phyloP scores from a whole-genome alignment of 2,888 invertebrate species.

The Dione vanillae region DNA sequence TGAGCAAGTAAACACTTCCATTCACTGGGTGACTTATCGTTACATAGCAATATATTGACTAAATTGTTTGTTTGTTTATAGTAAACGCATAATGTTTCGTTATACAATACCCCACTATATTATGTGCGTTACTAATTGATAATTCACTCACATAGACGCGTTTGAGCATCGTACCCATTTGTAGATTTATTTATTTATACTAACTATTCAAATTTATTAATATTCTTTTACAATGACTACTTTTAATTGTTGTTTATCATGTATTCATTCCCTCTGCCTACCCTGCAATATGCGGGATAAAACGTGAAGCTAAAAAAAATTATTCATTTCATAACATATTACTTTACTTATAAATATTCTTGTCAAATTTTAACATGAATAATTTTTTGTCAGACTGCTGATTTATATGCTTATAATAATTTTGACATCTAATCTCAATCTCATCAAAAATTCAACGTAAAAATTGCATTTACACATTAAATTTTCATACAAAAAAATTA shows the following conservation, averaged over 20 bases:
- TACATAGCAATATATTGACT: constrained; percentile 40
- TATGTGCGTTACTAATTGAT: background rate
- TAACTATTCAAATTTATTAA: background rate
- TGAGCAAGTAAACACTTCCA: constrained; percentile 34
- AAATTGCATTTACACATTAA: too few species aligned
- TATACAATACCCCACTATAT: constrained; percentile 4
- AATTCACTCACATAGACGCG: background rate
- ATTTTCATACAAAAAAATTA: too few species aligned
- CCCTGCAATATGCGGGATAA: too few species aligned
- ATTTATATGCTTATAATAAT: too few species aligned
- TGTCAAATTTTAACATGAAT: too few species aligned
- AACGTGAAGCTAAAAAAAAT: too few species aligned
- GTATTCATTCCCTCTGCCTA: too few species aligned
- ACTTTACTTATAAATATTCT: background rate
- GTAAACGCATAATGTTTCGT: constrained; percentile 9
- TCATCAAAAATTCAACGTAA: too few species aligned
- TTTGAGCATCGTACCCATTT: background rate
- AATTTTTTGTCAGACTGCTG: too few species aligned
- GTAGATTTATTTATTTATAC: background rate
- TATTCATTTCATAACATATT: background rate
- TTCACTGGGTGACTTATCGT: constrained; percentile 32
- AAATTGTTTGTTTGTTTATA: constrained; percentile 27
- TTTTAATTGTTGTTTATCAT: background rate
- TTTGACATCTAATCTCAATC: too few species aligned
- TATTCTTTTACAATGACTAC: background rate